These are phyloP conservation scores for Coenobita brevimanus DNA, from an alignment of 1,140 invertebrate genomes.

Conservation along the genomic window DNA sequence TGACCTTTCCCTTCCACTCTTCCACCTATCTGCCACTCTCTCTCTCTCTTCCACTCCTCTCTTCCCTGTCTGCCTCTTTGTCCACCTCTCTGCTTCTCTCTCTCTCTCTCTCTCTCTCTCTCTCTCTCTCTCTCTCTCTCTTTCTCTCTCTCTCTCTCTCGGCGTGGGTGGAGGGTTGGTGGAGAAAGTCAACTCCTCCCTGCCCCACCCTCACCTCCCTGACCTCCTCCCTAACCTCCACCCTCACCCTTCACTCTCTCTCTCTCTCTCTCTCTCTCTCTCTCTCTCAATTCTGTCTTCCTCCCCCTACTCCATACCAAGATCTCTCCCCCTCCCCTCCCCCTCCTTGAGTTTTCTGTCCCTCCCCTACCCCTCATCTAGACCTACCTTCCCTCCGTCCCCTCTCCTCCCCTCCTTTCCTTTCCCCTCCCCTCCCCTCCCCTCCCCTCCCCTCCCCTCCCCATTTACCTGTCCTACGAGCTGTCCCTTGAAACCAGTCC, in stretches of 20 bases:
- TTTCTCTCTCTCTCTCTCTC: conserved; percentile 19
- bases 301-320: not conserved
- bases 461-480: no score
- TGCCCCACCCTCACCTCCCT: not conserved
- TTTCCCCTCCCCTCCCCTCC: not conserved
- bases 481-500: no score
- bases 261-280: not conserved
- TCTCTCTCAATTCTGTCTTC: not conserved
- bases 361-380: not conserved
- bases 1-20: no score
- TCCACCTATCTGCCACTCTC: not conserved
- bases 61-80: not conserved
- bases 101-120: not conserved
- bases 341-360: not conserved
- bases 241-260: not conserved
- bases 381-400: not conserved
- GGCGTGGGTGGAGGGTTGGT: not conserved
- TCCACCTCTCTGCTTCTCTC: not conserved
- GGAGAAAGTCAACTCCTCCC: not conserved
- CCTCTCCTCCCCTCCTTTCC: not conserved
- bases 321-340: not conserved
- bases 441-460: no score
- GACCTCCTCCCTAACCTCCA: not conserved
- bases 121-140: conserved; percentile 14
- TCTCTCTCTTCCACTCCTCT: not conserved